Evolutionary conservation across 64 coral and sea anemone genomes (phyloP).

Genomic region (Trachythela sp.): DNA sequence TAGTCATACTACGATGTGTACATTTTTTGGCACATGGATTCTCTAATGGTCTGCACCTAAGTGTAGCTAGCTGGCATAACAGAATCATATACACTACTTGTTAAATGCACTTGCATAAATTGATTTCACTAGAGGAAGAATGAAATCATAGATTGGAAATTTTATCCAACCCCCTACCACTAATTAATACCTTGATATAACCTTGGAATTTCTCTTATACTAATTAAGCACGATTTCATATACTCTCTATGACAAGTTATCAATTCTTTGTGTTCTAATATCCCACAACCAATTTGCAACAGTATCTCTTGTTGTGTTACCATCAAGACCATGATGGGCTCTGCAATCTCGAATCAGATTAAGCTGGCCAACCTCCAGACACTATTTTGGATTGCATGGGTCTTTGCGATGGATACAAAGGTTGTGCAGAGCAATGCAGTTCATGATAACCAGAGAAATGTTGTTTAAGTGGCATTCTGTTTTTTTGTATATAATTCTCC

Average conservation of each 20-base stretch:
- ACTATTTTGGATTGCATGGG: neutral
- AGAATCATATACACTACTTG: no score
- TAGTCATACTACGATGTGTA: no score
- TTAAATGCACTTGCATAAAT: no score
- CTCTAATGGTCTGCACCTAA: no score
- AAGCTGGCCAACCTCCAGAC: neutral
- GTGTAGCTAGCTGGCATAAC: no score
- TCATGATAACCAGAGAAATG: neutral
- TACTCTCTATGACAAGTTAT: no score
- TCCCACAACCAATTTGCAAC: neutral
- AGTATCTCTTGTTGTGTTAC: neutral
- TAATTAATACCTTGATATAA: neutral
- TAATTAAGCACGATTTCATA: no score
- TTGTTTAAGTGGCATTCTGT: neutral
- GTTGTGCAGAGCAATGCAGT: neutral
- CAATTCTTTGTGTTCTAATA: neutral
- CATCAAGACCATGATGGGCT: neutral
- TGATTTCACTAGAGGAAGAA: no score
- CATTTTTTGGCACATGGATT: no score
- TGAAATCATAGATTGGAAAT: no score
- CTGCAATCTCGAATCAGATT: neutral
- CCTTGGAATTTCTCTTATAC: no score
- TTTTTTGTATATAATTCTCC: conserved; percentile 27
- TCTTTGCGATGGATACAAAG: neutral
- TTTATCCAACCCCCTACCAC: no score